phyloP scores from a whole-genome alignment of 2,113 vertebrate genomes.

The Scopus umbretta region DNA sequence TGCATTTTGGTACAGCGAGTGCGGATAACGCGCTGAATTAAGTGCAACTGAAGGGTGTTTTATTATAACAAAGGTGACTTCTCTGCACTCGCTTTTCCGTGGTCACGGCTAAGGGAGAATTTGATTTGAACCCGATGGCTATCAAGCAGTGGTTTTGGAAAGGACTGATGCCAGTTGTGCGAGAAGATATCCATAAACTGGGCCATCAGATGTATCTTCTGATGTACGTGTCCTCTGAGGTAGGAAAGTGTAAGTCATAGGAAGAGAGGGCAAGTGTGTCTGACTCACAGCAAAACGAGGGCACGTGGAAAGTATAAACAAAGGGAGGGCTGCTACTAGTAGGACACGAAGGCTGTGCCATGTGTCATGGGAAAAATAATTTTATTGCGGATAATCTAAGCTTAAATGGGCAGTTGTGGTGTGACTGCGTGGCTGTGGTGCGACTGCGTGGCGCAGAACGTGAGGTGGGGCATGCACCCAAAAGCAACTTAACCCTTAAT shows the following conservation, averaged over 20 bases:
- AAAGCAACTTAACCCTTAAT: neutral
- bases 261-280: conserved; percentile 13
- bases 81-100: neutral
- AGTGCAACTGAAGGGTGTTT: neutral
- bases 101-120: neutral
- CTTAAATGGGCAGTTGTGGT: neutral
- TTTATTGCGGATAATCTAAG: neutral
- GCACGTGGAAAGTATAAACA: neutral
- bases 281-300: conserved; percentile 2
- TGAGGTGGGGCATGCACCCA: neutral
- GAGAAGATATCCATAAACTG: neutral
- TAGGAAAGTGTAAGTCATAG: conserved; percentile 32
- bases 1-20: neutral
- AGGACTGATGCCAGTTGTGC: neutral
- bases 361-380: neutral
- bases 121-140: neutral
- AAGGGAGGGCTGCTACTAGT: neutral
- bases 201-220: neutral
- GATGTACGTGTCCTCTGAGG: neutral
- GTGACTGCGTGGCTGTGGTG: neutral
- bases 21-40: neutral
- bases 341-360: neutral
- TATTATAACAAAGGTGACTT: conserved; percentile 17
- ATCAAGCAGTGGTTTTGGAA: neutral
- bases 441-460: neutral